Base-by-base conservation (phyloP, 2,888 invertebrate genomes). In the Coelinius sp. region DNA sequence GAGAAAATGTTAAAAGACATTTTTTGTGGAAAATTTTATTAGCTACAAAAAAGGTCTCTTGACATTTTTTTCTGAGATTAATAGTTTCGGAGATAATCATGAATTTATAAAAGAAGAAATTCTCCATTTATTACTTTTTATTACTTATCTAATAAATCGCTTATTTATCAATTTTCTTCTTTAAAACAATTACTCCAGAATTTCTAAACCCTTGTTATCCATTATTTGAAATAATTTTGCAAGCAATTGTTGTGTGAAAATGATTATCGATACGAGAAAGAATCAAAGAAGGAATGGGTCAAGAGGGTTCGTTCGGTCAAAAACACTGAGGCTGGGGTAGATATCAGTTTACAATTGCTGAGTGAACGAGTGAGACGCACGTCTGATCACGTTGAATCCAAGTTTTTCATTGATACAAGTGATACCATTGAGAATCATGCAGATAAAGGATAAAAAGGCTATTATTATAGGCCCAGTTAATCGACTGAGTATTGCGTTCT, bases 391-490 rank as follows among this genome's bases (percentile, higher is more conserved):
- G 56, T 35, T 62, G 63, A 3, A 5, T 66, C 20, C 14, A 35
- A 22, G n/a, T 68, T 52, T 52, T 10, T 49, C 35, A 25, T 49
- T 10, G 17, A 53, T 27, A 27, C 6, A 8, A 59, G 27, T 56
- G 10, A 53, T 31, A 71, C 22, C 10, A 14, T 14, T 41, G 27
- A 12, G 44, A 64, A 72, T 66, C 3, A 87, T 87, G 86, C 86
- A 85, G 72, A 83, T 87, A 59, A 86, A 85, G 69, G 86, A 86
- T 38, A 87, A 87, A 76, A 82, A 79, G 62, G 86, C 80, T 1
- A 78, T 87, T 31, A 77, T 87, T 6, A 85, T 84, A 4, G 86
- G 87, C 14, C 84, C 80, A 10, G 82, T 85, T 7, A 81, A 81
- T 62, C 81, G 76, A 38, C 70, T 85, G 24, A 85, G 86, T 10